These are phyloP conservation scores for Acrocephalus kingi DNA, from an alignment of 2,113 vertebrate genomes.

Conservation along the genomic window DNA sequence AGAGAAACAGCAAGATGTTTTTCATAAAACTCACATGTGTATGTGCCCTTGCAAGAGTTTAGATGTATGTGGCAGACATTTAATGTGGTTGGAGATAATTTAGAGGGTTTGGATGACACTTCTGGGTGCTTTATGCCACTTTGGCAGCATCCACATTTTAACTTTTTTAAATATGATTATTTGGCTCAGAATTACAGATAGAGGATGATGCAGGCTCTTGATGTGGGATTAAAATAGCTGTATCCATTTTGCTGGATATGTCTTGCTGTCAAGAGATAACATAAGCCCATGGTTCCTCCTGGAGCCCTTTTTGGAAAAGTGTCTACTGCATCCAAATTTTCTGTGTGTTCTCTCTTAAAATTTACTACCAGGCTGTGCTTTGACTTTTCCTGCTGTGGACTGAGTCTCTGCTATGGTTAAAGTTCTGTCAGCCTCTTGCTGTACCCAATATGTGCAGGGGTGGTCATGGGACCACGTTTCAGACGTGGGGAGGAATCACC, in stretches of 20 bases:
- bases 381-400: not conserved
- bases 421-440: not conserved
- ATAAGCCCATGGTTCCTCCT: not conserved
- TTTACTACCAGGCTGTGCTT: not conserved
- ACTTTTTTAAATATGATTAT: not conserved
- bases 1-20: not conserved
- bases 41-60: not conserved
- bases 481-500: not conserved
- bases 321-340: not conserved
- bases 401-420: not conserved
- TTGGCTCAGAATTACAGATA: conserved; percentile 16
- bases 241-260: not conserved
- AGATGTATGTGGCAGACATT: not conserved
- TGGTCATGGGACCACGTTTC: not conserved
- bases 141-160: not conserved
- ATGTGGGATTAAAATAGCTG: not conserved
- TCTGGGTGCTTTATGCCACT: not conserved
- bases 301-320: not conserved
- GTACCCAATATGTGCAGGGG: accelerated
- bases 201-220: not conserved
- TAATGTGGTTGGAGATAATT: not conserved
- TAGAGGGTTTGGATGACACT: not conserved
- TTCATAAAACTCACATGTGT: not conserved
- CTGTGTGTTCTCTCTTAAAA: not conserved
- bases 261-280: not conserved